Percentiles rank a stretch among this genome's conserved stretches.
phyloP scores from a whole-genome alignment of 2,797 vertebrate genomes.

The Loriculus beryllinus region DNA sequence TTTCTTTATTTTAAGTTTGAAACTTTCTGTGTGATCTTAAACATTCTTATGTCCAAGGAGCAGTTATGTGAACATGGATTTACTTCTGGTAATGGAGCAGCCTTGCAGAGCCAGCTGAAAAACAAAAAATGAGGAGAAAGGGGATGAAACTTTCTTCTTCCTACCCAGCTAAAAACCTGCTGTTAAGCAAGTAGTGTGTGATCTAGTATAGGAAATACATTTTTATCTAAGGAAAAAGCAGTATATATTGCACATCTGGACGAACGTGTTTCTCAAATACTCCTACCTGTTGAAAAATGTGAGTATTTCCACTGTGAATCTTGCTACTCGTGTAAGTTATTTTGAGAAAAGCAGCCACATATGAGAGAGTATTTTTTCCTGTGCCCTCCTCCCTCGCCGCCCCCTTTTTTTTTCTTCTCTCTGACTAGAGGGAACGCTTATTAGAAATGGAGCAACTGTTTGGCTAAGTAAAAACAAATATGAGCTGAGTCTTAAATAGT shows the following conservation, averaged over 20 bases:
- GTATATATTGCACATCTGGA: neutral
- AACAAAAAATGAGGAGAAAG: neutral
- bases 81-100: neutral
- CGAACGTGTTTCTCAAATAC: neutral
- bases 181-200: neutral
- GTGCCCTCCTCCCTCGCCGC: accelerated
- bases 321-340: neutral
- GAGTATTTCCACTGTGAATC: neutral
- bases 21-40: neutral
- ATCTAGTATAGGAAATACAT: neutral
- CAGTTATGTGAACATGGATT: neutral
- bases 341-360: neutral
- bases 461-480: neutral
- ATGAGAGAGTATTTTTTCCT: neutral
- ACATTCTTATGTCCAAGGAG: neutral
- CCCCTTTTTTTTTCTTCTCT: neutral
- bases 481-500: neutral
- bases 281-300: neutral
- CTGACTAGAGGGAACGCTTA: neutral
- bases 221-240: neutral
- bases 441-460: neutral
- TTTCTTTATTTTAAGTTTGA: neutral
- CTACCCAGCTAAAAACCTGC: neutral
- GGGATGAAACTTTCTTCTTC: neutral
- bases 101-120: neutral